Base-by-base conservation (phyloP, 2,797 vertebrate genomes). In the Sebastes matsubarae region DNA sequence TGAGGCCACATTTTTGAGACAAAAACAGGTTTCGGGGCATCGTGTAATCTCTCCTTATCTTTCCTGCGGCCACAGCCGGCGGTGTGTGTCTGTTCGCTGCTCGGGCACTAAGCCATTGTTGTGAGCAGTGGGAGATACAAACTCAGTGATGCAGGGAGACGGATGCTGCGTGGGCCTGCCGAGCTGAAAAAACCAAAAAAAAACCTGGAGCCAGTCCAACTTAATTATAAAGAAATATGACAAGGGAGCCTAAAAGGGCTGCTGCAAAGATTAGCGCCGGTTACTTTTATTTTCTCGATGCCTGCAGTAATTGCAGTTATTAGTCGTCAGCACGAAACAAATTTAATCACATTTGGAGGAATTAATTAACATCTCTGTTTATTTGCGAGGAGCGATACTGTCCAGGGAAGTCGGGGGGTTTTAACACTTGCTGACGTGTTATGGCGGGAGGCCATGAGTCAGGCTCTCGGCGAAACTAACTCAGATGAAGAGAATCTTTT, bases 221-320 rank as follows among this genome's bases (percentile, higher is more conserved):
- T 92, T 91, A 85, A 94, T 94, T 89, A 93, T 72, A 86, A 83
- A 87, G 88, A 87, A 90, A 92, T 89, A 86, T 92, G 88, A 92
- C 84, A 75, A 50, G 77, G 84, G 80, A 84, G 77, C 76, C 78
- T 81, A 77, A 90, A 88, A 87, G 79, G 78, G 72, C 74, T 32
- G 32, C 55, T 79, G 70, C 80, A 65, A 42, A 89, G 82, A 89
- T 89, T 83, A 90, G 72, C 46, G 11, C 61, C 13, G 25, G 71
- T 82, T 89, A 86, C 80, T 86, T 90, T 87, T 84, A 83, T 87
- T 90, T 91, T 81, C 83, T 74, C 52, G n/a, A 74, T 42, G 90
- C 87, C 72, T 16, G 30, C 82, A 75, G 91, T 95, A 90, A 94
- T 92, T 88, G 86, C 80, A 30, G 84, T 88, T 94, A 92, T 94